Base-by-base conservation (phyloP, 2,113 vertebrate genomes). In the Aegotheles bennettii region DNA sequence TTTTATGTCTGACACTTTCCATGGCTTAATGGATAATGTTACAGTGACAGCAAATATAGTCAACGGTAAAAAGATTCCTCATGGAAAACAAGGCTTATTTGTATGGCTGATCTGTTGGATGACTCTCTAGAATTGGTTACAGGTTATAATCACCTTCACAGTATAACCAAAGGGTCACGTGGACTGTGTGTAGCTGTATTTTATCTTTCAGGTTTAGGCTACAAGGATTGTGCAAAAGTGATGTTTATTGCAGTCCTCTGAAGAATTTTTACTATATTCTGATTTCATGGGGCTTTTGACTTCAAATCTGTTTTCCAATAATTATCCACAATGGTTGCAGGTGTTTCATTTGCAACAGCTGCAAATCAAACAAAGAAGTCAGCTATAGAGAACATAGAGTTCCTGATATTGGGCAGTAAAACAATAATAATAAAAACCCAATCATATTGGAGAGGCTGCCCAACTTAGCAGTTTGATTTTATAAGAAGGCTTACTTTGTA, bases 1-100 rank as follows among this genome's bases (percentile, higher is more conserved):
- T 97, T 95, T 95, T 88, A 93, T 77, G 79, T 83, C 90, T 94
- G 90, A 56, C 75, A 84, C 71, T 88, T 95, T 91, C 67, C 50
- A 54, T 1, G 3, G 84, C 19, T 48, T 84, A 93, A 94, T 91
- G 78, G 84, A 91, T 94, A 90, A 91, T 33, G 75, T 80, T 79
- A 86, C 63, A 56, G 61, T 70, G 84, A 84, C 36, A 73, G 51
- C 84, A 95, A 91, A 82, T 56, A 77, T 40, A 87, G 75, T 12
- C 5, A 6, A 48, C 53, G 83, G 82, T 65, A 85, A 70, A 75
- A 89, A 75, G 56, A 70, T 13, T 93, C 33, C 48, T 85, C 6
- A 1, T 70, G 68, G 67, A 90, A 91, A 64, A 63, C 29, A 73
- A 40, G 25, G 15, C 20, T 74, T 77, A 43, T 93, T 83, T 85